Conservation (phyloP, 1,140 invertebrate genomes). For the Sesamia nonagrioides region DNA sequence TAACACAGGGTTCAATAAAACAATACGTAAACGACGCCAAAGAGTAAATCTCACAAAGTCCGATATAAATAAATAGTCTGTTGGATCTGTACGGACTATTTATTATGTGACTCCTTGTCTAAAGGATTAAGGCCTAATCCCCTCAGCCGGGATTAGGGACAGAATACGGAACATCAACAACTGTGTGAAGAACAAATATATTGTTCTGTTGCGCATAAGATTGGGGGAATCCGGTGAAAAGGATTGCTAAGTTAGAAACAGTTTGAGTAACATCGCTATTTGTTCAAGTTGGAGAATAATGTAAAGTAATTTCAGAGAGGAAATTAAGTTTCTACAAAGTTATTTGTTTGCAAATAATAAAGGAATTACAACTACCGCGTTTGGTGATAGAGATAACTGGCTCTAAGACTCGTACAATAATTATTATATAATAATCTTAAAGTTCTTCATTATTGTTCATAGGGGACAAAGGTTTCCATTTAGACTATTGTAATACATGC, state of each 20-base stretch:
- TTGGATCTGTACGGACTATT: neutral
- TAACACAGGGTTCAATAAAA: no score
- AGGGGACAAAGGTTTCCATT: no score
- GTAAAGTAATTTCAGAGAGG: slow-evolving; percentile 19
- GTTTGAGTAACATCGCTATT: slow-evolving; percentile 15
- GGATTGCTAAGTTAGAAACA: slow-evolving; percentile 15
- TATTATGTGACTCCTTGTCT: slow-evolving; percentile 35
- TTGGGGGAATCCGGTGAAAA: slow-evolving; percentile 5
- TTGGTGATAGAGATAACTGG: neutral
- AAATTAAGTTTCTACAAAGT: slow-evolving; percentile 17
- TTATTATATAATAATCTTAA: no score
- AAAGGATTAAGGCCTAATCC: slow-evolving; percentile 5
- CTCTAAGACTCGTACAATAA: no score
- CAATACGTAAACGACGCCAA: neutral
- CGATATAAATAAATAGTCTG: neutral
- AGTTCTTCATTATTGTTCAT: no score
- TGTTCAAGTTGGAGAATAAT: slow-evolving; percentile 11
- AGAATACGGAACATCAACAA: slow-evolving; percentile 9
- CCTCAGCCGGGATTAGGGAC: neutral
- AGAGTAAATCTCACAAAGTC: neutral
- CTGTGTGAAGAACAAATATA: slow-evolving; percentile 20
- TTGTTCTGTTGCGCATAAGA: slow-evolving; percentile 12
- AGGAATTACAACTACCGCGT: neutral
- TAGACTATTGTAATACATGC: no score
- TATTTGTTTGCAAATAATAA: slow-evolving; percentile 31